Evolutionary conservation across 2,888 invertebrate genomes (phyloP).

Genomic region (Reticulitermes lucifugus): DNA sequence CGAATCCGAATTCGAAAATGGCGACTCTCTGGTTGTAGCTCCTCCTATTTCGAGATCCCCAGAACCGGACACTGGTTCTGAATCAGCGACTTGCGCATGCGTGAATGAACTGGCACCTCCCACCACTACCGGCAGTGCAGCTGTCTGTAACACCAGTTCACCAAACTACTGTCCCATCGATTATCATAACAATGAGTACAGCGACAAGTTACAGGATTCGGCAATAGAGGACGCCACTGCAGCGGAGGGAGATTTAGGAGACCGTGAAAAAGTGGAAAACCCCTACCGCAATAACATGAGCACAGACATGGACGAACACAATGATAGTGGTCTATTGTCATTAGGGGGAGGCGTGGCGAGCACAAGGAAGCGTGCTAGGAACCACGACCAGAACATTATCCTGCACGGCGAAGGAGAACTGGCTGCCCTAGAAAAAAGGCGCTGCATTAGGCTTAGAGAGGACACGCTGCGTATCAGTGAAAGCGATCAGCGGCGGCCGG

Average conservation of each 20-base stretch:
- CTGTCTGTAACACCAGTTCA: background rate
- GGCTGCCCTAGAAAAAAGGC: background rate
- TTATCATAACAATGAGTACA: background rate
- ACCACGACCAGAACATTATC: background rate
- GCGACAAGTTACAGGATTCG: constrained; percentile 2
- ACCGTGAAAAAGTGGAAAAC: background rate
- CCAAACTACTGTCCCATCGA: constrained; percentile 15
- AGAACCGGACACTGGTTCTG: constrained; percentile 26
- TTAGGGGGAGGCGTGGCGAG: background rate
- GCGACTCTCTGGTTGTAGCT: constrained; percentile 18
- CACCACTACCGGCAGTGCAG: background rate
- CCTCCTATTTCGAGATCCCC: constrained; percentile 33
- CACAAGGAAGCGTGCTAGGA: background rate
- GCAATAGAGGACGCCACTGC: background rate
- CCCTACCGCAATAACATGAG: background rate
- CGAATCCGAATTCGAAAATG: constrained; percentile 40
- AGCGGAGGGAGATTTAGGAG: background rate
- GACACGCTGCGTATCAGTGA: background rate
- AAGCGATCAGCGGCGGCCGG: too few relatives aligned
- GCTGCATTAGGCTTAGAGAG: background rate
- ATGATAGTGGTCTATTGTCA: background rate
- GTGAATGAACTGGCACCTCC: constrained; percentile 16
- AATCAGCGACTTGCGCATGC: constrained; percentile 26
- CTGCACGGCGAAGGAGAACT: background rate
- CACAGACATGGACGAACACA: background rate